Percentiles rank a stretch among this genome's conserved stretches.
Evolutionary conservation across 2,113 vertebrate species (phyloP).

Genomic region (Notothenia rossii): DNA sequence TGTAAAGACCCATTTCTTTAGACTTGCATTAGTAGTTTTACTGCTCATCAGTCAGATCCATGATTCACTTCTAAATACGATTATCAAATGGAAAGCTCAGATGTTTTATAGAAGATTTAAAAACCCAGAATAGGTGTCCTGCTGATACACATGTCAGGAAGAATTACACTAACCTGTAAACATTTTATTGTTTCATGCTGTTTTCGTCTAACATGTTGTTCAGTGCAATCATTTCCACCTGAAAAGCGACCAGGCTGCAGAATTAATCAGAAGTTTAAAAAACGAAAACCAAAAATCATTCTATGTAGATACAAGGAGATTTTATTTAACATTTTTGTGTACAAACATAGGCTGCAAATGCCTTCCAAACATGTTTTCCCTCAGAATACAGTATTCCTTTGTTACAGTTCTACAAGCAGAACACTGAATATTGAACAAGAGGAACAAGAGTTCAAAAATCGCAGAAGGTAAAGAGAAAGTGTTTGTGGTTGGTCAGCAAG

Average conservation of each 20-base stretch:
- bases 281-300: not conserved
- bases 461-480: slow-evolving; percentile 59
- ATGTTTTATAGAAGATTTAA: not conserved
- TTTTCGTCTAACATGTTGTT: not conserved
- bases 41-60: not conserved
- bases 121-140: not conserved
- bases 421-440: slow-evolving; percentile 71
- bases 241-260: not conserved
- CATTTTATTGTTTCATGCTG: not conserved
- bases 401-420: slow-evolving; percentile 80
- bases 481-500: slow-evolving; percentile 59
- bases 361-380: slow-evolving; percentile 80
- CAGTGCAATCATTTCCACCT: not conserved
- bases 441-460: slow-evolving; percentile 24
- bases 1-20: not conserved
- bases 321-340: slow-evolving; percentile 87
- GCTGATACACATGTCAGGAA: not conserved
- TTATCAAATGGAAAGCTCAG: not conserved
- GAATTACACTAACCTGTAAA: not conserved
- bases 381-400: slow-evolving; percentile 77
- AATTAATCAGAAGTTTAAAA: not conserved
- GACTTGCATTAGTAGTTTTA: not conserved
- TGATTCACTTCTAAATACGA: not conserved
- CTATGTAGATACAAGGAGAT: slow-evolving; percentile 82
- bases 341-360: slow-evolving; percentile 85